phyloP scores from a whole-genome alignment of 2,797 vertebrate species.

The Clamator glandarius region DNA sequence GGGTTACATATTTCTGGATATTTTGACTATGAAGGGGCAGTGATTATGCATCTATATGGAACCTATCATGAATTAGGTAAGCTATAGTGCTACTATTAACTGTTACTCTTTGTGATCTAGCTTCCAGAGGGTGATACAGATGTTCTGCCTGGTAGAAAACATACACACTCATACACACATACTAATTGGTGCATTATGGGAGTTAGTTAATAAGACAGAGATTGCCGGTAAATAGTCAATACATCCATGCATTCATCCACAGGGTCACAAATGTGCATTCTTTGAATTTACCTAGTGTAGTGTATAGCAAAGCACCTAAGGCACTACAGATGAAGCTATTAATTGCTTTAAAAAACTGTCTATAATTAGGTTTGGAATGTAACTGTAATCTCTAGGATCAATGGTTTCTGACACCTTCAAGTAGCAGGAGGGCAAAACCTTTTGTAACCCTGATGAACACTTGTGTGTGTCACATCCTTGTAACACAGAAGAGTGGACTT shows the following conservation, averaged over 20 bases:
- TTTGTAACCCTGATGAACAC: not conserved
- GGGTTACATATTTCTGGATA: not conserved
- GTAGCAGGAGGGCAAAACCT: constrained; percentile 11
- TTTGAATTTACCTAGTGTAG: not conserved
- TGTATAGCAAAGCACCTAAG: constrained; percentile 32
- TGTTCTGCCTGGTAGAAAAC: not conserved
- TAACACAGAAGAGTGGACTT: constrained; percentile 9
- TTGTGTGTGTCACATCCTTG: not conserved
- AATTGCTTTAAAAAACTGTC: constrained; percentile 64
- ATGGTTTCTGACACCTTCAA: constrained; percentile 31
- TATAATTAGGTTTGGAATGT: constrained; percentile 63
- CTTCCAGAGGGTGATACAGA: constrained; percentile 2
- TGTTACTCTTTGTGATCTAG: not conserved
- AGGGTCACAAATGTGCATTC: not conserved
- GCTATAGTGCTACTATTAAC: not conserved
- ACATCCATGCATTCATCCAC: not conserved
- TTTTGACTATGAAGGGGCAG: not conserved
- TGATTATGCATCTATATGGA: not conserved
- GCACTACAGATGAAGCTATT: constrained; percentile 51
- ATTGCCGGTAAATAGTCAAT: constrained; percentile 19
- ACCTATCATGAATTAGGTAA: not conserved
- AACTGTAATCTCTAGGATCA: not conserved
- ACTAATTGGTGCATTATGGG: constrained; percentile 12
- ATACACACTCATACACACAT: not conserved
- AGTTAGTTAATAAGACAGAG: constrained; percentile 44